A percentile compares a stretch with the other conserved stretches of the same genome.
Evolutionary conservation across 2,797 vertebrate species (phyloP).

Genomic region (Enteromius fasciolatus): DNA sequence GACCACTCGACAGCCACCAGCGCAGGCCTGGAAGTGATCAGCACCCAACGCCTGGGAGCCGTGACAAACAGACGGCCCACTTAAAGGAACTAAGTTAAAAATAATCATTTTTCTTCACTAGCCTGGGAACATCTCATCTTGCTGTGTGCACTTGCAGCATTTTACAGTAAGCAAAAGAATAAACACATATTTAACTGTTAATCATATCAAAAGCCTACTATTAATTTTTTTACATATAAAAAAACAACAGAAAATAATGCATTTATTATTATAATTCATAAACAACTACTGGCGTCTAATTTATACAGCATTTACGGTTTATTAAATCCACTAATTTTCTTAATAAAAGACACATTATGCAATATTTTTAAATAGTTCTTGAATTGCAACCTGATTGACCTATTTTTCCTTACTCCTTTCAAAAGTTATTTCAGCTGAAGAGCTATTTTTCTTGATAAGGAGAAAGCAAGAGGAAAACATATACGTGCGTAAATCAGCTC

Average conservation of each 20-base stretch:
- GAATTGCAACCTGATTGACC: slow-evolving; percentile 27
- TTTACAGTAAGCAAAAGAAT: slow-evolving; percentile 17
- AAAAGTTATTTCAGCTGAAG: slow-evolving; percentile 42
- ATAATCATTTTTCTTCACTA: slow-evolving; percentile 48
- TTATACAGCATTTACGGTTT: slow-evolving; percentile 5
- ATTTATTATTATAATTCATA: background rate
- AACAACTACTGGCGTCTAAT: background rate
- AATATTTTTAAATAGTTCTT: background rate
- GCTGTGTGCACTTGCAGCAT: background rate
- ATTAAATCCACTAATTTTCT: background rate
- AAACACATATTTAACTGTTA: background rate
- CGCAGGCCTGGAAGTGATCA: slow-evolving; percentile 85
- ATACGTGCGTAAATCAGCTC: slow-evolving; percentile 46
- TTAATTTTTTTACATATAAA: background rate
- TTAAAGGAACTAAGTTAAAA: slow-evolving; percentile 42
- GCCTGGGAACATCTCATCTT: slow-evolving; percentile 10
- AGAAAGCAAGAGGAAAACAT: slow-evolving; percentile 37
- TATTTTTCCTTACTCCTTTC: slow-evolving; percentile 28
- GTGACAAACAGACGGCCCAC: slow-evolving; percentile 29
- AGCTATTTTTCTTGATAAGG: slow-evolving; percentile 43
- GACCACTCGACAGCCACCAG: slow-evolving; percentile 73
- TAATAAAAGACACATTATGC: background rate
- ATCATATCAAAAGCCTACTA: background rate
- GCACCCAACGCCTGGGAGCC: slow-evolving; percentile 51
- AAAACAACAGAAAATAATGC: background rate